Percentiles rank a stretch among this genome's conserved stretches.
Evolutionary conservation across 2,113 vertebrate species (phyloP).

Genomic region (Nibea albiflora): DNA sequence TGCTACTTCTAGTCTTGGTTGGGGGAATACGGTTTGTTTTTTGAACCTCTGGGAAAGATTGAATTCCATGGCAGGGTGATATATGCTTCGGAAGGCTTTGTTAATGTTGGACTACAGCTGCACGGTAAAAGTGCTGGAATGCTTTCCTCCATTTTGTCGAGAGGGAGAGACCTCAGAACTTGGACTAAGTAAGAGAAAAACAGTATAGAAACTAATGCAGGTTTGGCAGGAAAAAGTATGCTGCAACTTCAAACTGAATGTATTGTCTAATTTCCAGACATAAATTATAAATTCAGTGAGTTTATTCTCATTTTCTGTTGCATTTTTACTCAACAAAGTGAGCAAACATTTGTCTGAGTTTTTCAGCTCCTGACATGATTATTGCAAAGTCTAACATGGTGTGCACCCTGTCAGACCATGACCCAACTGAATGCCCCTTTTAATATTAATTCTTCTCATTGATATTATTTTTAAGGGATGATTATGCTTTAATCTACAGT

Average conservation of each 20-base stretch:
- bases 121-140: constrained; percentile 42
- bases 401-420: too few species aligned
- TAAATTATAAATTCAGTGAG: not conserved
- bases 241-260: not conserved
- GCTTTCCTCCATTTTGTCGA: constrained; percentile 54
- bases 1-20: constrained; percentile 75
- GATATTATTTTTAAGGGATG: not conserved
- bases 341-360: not conserved
- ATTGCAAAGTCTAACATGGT: not conserved
- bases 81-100: constrained; percentile 68
- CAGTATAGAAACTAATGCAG: constrained; percentile 29
- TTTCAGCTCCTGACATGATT: not conserved
- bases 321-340: not conserved
- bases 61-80: constrained; percentile 73
- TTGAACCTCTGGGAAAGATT: constrained; percentile 76
- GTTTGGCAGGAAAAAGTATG: constrained; percentile 28
- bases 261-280: constrained; percentile 9
- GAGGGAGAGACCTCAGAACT: constrained; percentile 37
- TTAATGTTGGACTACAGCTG: constrained; percentile 77
- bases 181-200: constrained; percentile 32
- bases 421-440: not conserved
- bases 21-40: constrained; percentile 74
- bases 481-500: not conserved
- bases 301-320: not conserved
- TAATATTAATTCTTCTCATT: not conserved